Base-by-base conservation (phyloP, 2,888 invertebrate species). In the Dugesia japonica region DNA sequence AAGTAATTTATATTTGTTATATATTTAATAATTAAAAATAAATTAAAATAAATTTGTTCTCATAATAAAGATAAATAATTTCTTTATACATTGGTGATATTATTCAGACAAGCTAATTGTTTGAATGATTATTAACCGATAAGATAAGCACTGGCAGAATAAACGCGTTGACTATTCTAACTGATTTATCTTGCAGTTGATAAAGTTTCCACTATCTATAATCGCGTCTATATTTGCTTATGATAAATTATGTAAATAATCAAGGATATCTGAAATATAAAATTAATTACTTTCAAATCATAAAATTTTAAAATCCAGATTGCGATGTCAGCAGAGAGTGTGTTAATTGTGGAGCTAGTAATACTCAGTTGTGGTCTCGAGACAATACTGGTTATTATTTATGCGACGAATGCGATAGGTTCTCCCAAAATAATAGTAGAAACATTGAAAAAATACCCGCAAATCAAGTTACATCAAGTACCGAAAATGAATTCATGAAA, bases 81-180 rank as follows among this genome's bases (percentile, higher is more conserved):
- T 56, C 56, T 13, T 56, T 56, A n/a, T 56, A 56, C 56, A 56
- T 56, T 56, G 56, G 56, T n/a, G 56, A 56, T 56, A 56, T 56
- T 56, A 56, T 56, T 56, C 56, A 56, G 56, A 56, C 56, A 56
- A 56, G 56, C 56, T 56, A 56, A 56, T 56, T 56, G 56, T 56
- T 56, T 56, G 56, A 56, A 56, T 56, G 56, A 56, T 56, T 56
- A 56, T 56, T 56, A 56, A 56, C 20, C 56, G 56, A 56, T 56
- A 56, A 56, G 56, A 56, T 56, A 56, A 56, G 56, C 56, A 13
- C 56, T 56, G 56, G 56, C 23, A 56, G 56, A 56, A 56, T n/a
- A 56, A 56, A 56, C 56, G 56, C 56, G 56, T 56, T 56, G 56
- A 56, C 56, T 56, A n/a, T 56, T 56, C 9, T 56, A 13, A 56